Evolutionary conservation across 2,797 vertebrate genomes (phyloP), one percentile per base, ranked within the genome.

Genomic region (Amazonetta brasiliensis): DNA sequence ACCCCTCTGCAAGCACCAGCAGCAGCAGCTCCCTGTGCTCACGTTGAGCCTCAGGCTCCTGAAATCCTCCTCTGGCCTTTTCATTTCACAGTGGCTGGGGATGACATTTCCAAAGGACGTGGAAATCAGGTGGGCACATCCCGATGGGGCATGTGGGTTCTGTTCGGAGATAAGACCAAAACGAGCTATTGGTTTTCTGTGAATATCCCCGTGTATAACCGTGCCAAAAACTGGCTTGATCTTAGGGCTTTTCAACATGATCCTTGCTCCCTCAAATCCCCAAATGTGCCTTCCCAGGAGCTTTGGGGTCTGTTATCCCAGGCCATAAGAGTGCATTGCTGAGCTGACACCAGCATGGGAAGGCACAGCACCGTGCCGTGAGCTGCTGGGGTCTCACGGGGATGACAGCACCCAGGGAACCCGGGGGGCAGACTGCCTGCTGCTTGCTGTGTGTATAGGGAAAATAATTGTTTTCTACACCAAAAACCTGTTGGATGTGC

Each of bases 321-420:
- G 0, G 4, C 46, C 1, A 0, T 1, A 33, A n/a, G 67, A 6
- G 6, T 0, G 8, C 12, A 7, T 41, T 31, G 1, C 7, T 6
- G 60, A 30, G 59, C 1, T 11, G 56, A 15, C 5, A 19, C 3
- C 12, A 2, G 31, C 1, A 2, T 1, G 7, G 55, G 12, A 19
- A 6, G 46, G 50, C 50, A 4, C 7, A 30, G 26, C 8, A 0
- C 37, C 8, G 50, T 35, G 63, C 20, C 17, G 0, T 8, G 4
- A 50, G 18, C 39, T 44, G 33, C 55, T 55, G 44, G 12, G 31
- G 33, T 33, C 22, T 62, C 13, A 1, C 3, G 26, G 31, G 44
- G 50, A 28, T 7, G n/a, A 41, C 35, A 23, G 46, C 62, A 48
- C 15, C 23, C 35, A 35, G 66, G 41, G 16, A 14, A 18, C 4